Base-by-base conservation (phyloP, 2,888 invertebrate species). In the Dimorphilus gyrociliatus region DNA sequence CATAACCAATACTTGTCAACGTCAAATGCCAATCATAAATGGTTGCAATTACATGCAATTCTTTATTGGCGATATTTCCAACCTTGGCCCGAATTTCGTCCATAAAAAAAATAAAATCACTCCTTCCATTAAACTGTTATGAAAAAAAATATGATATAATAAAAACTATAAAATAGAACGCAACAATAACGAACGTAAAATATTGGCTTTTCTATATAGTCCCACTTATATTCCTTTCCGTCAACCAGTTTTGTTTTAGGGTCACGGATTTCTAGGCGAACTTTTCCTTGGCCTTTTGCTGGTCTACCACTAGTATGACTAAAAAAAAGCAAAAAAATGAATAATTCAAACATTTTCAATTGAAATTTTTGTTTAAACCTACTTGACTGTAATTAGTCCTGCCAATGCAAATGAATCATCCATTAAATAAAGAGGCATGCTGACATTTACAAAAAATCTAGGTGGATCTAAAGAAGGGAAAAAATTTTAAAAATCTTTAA, bases 371-470 rank as follows among this genome's bases (percentile, higher is more conserved):
- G n/a, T 21, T 6, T 30, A 23, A 7, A 38, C 45, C 40, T 50
- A 63, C 71, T 90, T 92, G 0, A 90, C 86, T 73, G 82, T 78
- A 2, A 90, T 72, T 1, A 75, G 72, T 0, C 90, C 90, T 51
- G 75, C 71, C 50, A 92, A 74, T 51, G 68, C 82, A 5, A 69
- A 72, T 48, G 84, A 84, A 14, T 77, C 78, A 50, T 79, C 80
- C 60, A 86, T 79, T 66, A 90, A 80, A 61, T 84, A 86, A 1
- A 85, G 80, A 0, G 86, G 82, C 78, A 88, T 85, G 0, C 85
- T 85, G 0, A 92, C 84, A 62, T 90, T 88, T 1, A 85, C 81
- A 77, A 88, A 88, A 56, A 81, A 88, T 45, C 86, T 70, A 0
- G 86, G 85, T 21, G 21, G 21, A 8, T 10, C 8, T n/a, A 21